A percentile compares a stretch with the other conserved stretches of the same genome.
Conservation (phyloP, 2,888 invertebrate species). For the Mimas tiliae region DNA sequence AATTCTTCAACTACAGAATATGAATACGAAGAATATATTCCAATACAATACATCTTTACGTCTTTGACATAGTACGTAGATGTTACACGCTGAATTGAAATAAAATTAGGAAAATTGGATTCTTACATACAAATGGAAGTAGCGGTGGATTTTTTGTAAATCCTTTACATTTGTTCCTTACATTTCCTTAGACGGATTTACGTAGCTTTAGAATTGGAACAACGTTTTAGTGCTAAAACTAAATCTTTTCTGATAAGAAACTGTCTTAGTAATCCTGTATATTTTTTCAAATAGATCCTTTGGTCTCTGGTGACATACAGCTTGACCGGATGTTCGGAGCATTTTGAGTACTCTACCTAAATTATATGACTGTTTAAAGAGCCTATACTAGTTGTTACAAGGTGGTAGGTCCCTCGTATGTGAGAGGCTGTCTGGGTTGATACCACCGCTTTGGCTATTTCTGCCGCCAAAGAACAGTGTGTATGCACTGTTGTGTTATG, state of each 20-base stretch:
- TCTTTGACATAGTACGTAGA: neutral
- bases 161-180: conserved; percentile 24
- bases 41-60: conserved; percentile 7
- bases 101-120: conserved; percentile 24
- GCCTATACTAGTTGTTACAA: neutral
- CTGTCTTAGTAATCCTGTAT: neutral
- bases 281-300: neutral
- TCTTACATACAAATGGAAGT: conserved; percentile 23
- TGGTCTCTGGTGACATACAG: neutral
- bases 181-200: conserved; percentile 14
- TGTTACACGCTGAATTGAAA: conserved; percentile 19
- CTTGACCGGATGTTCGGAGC: neutral
- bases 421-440: no score
- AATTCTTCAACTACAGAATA: neutral
- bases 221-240: conserved; percentile 7
- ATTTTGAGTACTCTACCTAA: neutral
- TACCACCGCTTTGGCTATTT: no score
- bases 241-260: conserved; percentile 17
- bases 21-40: conserved; percentile 1
- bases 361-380: neutral
- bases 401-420: no score
- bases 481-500: no score
- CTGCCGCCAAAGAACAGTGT: no score
- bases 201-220: conserved; percentile 10
- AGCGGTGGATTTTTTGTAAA: conserved; percentile 19